Base-by-base conservation (phyloP, 1,140 invertebrate genomes). In the Phenacoccus solenopsis region DNA sequence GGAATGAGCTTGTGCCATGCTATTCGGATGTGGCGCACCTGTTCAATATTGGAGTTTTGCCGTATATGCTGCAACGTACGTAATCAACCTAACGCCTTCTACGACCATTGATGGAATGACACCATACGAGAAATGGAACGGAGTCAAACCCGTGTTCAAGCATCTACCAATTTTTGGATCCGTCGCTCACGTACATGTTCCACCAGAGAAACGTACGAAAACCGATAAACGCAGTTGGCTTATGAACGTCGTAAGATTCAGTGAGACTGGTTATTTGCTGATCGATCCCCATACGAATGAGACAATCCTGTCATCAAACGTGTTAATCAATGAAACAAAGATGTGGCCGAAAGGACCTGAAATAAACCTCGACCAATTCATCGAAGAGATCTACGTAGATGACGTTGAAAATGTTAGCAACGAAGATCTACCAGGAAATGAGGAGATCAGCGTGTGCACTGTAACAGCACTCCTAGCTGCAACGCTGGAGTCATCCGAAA, bases 101-200 rank as follows among this genome's bases (percentile, higher is more conserved):
- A 9, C 38, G 5, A 16, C 38, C 12, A 49, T 49, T 9, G 16
- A 49, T 9, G 20, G 20, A 3, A 2, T 49, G 2, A 9, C 38
- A 16, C 38, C 38, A n/a, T 49, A 49, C 20, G 38, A 49, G 16
- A 9, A 9, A 16, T 49, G 38, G 38, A 9, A n/a, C 20, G 20
- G 20, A 16, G 2, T 10, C 13, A n/a, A 9, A 49, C 38, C 38
- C 3, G 16, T 16, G 3, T 16, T 49, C 3, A 9, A 10, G 4
- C 38, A n/a, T 9, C 2, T 49, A 9, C 5, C 72, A 30, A 70
- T 75, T 30, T 79, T 80, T 74, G 77, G 77, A 28, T 74, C 74
- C 28, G 49, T 22, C 24, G 76, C 76, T 1, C 78, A 73, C 70
- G 71, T 72, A 0, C 75, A 76, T 21, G 71, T 80, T 28, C 79